phyloP scores from a whole-genome alignment of 2,797 vertebrate species.

The Betta splendens region DNA sequence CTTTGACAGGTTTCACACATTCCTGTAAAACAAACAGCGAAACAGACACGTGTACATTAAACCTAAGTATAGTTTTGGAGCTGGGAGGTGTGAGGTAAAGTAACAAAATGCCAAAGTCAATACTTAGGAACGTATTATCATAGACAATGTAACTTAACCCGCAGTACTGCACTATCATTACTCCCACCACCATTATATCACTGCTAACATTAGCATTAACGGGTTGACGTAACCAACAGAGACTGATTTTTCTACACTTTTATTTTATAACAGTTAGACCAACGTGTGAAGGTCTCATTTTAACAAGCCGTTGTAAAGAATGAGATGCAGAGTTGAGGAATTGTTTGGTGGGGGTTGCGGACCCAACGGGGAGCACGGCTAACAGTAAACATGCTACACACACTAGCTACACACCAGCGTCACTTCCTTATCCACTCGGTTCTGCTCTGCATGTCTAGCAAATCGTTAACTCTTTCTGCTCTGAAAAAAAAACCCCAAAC shows the following conservation, averaged over 20 bases:
- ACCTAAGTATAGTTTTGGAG: too few relatives aligned
- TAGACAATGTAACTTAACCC: background rate
- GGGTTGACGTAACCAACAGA: background rate
- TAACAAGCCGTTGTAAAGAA: fast-evolving
- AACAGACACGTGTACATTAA: background rate
- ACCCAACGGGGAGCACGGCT: background rate
- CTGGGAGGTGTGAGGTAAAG: too few relatives aligned
- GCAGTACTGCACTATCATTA: background rate
- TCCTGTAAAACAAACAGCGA: slow-evolving; percentile 78
- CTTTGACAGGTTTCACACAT: slow-evolving; percentile 92
- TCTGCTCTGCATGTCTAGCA: fast-evolving
- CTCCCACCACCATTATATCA: slow-evolving; percentile 16
- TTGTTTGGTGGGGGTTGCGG: fast-evolving
- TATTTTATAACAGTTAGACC: fast-evolving
- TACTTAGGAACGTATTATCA: too few relatives aligned
- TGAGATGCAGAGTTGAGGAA: fast-evolving
- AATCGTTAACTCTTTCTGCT: fast-evolving
- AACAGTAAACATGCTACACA: background rate
- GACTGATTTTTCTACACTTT: background rate
- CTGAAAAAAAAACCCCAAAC: background rate
- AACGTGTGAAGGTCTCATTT: fast-evolving
- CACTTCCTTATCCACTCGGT: background rate
- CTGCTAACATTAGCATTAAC: slow-evolving; percentile 30
- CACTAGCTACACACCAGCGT: background rate
- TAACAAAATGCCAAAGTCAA: too few relatives aligned